These are phyloP conservation scores for Nysson spinosus DNA, from an alignment of 2,888 invertebrate species.

Conservation along the genomic window DNA sequence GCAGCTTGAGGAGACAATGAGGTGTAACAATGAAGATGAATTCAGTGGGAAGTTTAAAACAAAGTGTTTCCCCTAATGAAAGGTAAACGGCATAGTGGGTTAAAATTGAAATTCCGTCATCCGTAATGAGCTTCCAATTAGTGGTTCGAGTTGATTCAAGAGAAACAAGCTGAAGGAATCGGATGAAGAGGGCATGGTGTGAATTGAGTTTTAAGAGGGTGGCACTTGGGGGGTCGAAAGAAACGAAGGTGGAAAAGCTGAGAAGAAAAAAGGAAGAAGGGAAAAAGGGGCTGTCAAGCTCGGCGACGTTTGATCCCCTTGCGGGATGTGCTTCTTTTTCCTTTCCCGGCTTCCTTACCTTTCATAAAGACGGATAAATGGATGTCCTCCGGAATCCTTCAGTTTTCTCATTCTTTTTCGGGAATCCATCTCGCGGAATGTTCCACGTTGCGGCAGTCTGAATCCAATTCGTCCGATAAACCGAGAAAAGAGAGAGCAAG, in stretches of 20 bases:
- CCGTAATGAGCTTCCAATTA: slow-evolving; percentile 9
- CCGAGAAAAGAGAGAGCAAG: not conserved
- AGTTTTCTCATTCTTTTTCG: slow-evolving; percentile 21
- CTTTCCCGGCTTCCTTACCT: slow-evolving; percentile 9
- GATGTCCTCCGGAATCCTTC: slow-evolving; percentile 37
- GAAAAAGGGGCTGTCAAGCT: slow-evolving; percentile 11
- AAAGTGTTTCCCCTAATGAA: too few species aligned
- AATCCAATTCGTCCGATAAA: slow-evolving; percentile 12
- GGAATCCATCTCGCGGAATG: slow-evolving; percentile 13
- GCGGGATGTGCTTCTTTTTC: slow-evolving; percentile 4
- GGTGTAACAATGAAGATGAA: not conserved
- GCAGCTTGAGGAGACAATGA: too few species aligned
- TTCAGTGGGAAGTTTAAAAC: not conserved
- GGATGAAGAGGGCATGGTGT: not conserved
- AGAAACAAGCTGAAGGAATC: not conserved
- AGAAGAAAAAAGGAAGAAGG: slow-evolving; percentile 12
- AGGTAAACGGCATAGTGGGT: too few species aligned
- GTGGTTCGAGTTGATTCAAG: not conserved
- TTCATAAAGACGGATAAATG: slow-evolving; percentile 47
- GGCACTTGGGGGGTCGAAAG: slow-evolving; percentile 13
- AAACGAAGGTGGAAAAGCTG: slow-evolving; percentile 3
- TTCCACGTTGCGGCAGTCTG: slow-evolving; percentile 1
- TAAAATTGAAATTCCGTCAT: slow-evolving; percentile 3
- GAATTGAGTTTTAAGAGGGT: slow-evolving; percentile 7
- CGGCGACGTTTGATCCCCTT: slow-evolving; percentile 47